Evolutionary conservation across 2,888 invertebrate species (phyloP), one percentile per base, ranked within the genome.

Genomic region (Eupithecia tripunctaria): DNA sequence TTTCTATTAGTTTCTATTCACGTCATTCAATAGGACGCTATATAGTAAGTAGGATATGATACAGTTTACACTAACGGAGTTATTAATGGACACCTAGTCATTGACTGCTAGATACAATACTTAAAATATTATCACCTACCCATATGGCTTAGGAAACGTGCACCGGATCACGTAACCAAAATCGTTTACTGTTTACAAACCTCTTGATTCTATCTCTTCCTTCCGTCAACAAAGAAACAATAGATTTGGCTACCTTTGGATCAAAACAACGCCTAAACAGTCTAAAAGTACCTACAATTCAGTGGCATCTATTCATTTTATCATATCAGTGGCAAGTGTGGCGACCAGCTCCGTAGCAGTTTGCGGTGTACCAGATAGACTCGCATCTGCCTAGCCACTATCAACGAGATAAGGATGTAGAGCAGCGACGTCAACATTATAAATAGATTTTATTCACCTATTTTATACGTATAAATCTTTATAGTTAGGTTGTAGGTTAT

Each of bases 361-460:
- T 69, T 72, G 72, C 68, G 69, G 71, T 72, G 72, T 67, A 67
- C 71, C 59, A 72, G 70, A 75, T 70, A 67, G 75, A 64, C 72
- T 70, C 65, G 68, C 88, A 90, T 91, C 88, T 91, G 88, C 81
- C 82, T 89, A 88, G 88, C 85, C 85, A 81, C 84, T 87, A 85
- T 83, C 85, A 80, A 74, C 81, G 86, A 91, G 93, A 93, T 94
- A 94, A 93, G 91, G 91, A 93, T 94, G 89, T 92, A 82, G 91
- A 89, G 84, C 91, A 88, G 77, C 86, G 84, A 85, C 92, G 91
- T 93, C 93, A 92, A 89, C 91, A 85, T 89, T 93, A 94, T 91
- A 92, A 93, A 93, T 94, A 93, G 93, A 90, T 85, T 90, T 90
- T 89, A 92, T 91, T 91, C 91, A 89, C 88, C 82, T 86, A 81